phyloP scores from a whole-genome alignment of 2,797 vertebrate species.

The Trematomus bernacchii region DNA sequence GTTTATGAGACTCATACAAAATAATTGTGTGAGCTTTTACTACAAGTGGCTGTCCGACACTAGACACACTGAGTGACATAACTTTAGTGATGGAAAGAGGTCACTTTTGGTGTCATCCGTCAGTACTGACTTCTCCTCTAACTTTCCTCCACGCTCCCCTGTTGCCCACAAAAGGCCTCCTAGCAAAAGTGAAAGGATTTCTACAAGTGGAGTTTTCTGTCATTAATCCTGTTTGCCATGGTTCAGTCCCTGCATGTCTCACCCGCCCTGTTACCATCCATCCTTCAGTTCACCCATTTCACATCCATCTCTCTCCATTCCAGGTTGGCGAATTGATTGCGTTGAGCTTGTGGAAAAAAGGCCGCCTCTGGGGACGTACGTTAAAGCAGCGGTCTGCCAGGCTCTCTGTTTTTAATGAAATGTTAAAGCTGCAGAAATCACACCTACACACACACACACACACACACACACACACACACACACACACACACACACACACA shows the following conservation, averaged over 20 bases:
- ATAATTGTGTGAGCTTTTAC: neutral
- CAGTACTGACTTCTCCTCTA: slow-evolving; percentile 41
- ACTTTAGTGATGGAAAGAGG: no score
- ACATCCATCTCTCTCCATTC: slow-evolving; percentile 50
- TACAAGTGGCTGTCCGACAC: neutral
- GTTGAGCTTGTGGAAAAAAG: slow-evolving; percentile 55
- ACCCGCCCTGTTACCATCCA: slow-evolving; percentile 6
- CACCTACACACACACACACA: slow-evolving; percentile 34
- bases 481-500: slow-evolving; percentile 35
- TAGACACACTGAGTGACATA: slow-evolving; percentile 6
- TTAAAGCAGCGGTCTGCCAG: slow-evolving; percentile 33
- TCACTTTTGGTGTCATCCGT: neutral
- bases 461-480: slow-evolving; percentile 29
- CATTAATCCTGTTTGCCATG: slow-evolving; percentile 68
- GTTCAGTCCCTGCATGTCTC: slow-evolving; percentile 32
- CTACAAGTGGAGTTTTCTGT: slow-evolving; percentile 49
- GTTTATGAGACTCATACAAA: neutral
- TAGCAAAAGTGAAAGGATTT: slow-evolving; percentile 58
- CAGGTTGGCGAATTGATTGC: slow-evolving; percentile 63
- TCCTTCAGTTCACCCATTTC: slow-evolving; percentile 33
- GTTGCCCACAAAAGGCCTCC: slow-evolving; percentile 35
- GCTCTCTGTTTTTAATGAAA: slow-evolving; percentile 69
- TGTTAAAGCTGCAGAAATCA: slow-evolving; percentile 42
- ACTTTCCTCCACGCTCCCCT: slow-evolving; percentile 30
- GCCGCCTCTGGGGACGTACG: slow-evolving; percentile 50